Conservation (phyloP, 1,140 invertebrate species). For the Cotesia chilonis region DNA sequence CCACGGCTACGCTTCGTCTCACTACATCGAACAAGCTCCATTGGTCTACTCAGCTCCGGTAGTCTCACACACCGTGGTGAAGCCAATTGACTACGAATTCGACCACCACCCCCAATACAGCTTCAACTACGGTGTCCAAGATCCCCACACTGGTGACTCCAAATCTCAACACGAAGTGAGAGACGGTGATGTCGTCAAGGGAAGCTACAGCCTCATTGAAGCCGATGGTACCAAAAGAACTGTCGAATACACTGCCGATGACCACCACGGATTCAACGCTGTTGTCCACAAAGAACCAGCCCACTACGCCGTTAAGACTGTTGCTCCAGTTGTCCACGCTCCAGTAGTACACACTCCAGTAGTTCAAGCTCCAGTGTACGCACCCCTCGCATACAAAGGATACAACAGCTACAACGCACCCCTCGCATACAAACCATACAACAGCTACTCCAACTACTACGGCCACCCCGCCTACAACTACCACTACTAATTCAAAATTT, state of each 20-base stretch:
- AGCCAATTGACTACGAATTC: slow-evolving; percentile 27
- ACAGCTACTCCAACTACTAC: no score
- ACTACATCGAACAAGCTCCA: not conserved
- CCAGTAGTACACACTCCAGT: slow-evolving; percentile 1
- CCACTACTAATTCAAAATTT: no score
- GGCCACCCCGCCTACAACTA: no score
- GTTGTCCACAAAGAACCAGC: slow-evolving; percentile 32
- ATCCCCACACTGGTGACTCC: slow-evolving; percentile 35
- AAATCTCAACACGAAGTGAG: slow-evolving; percentile 38
- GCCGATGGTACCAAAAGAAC: slow-evolving; percentile 28
- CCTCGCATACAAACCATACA: slow-evolving; percentile 19
- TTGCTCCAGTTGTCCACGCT: slow-evolving; percentile 10
- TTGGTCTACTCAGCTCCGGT: slow-evolving; percentile 31
- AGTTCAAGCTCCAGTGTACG: not conserved
- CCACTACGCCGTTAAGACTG: not conserved
- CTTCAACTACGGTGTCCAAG: slow-evolving; percentile 32
- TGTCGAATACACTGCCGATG: slow-evolving; percentile 32
- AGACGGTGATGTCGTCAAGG: slow-evolving; percentile 37
- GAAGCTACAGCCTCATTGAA: slow-evolving; percentile 36
- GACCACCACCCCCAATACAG: slow-evolving; percentile 36
- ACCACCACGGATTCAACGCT: slow-evolving; percentile 31
- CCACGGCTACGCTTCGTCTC: slow-evolving; percentile 19
- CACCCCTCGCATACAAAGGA: slow-evolving; percentile 29
- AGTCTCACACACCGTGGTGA: not conserved
- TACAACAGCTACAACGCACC: slow-evolving; percentile 43